Conservation (phyloP, 1,140 invertebrate genomes). For the Tachypleus tridentatus region DNA sequence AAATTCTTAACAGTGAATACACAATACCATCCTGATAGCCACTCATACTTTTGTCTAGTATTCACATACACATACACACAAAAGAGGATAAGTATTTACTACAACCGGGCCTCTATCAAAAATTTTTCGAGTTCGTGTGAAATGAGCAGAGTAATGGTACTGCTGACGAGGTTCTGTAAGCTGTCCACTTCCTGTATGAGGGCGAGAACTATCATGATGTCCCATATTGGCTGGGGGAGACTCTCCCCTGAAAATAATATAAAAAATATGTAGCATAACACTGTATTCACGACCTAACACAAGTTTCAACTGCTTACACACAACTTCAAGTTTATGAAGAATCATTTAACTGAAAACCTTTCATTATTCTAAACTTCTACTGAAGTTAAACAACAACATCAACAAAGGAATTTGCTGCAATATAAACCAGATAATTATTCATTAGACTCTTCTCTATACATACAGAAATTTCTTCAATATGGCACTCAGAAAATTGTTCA, state of each 20-base stretch:
- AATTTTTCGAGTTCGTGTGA: constrained; percentile 15
- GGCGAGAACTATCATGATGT: neutral
- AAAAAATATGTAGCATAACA: constrained; percentile 11
- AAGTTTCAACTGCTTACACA: too few relatives aligned
- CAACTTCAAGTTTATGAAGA: too few relatives aligned
- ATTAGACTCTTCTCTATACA: too few relatives aligned
- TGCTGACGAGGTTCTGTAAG: constrained; percentile 7
- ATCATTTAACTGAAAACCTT: constrained; percentile 4
- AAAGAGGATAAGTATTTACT: neutral
- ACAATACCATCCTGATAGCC: neutral
- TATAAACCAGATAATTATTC: too few relatives aligned
- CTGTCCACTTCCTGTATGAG: neutral
- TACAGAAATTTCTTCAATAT: too few relatives aligned
- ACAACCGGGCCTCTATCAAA: constrained; percentile 16
- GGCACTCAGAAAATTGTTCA: too few relatives aligned
- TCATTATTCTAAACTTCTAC: too few relatives aligned
- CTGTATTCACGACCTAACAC: neutral
- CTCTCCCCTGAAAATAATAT: constrained; percentile 31
- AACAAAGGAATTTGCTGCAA: too few relatives aligned
- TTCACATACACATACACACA: too few relatives aligned
- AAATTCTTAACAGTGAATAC: neutral
- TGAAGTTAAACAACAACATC: too few relatives aligned
- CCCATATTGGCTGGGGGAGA: constrained; percentile 29
- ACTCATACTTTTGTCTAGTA: too few relatives aligned
- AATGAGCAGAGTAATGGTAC: constrained; percentile 20